These are phyloP conservation scores for Cetonia aurata DNA, from an alignment of 2,888 invertebrate genomes.

Conservation along the genomic window DNA sequence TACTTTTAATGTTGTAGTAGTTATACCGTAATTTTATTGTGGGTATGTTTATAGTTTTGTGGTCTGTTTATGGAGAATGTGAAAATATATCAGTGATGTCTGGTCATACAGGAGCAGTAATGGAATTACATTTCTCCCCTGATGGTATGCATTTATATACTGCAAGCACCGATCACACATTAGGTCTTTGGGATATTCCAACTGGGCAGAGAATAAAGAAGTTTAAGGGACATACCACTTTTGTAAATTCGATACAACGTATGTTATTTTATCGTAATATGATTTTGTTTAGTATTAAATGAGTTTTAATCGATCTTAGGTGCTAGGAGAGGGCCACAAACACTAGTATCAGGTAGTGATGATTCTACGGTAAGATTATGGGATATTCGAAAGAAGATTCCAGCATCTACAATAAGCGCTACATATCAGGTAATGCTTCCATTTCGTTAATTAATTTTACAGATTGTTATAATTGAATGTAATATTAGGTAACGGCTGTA, in stretches of 20 bases:
- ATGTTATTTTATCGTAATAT: slow-evolving; percentile 37
- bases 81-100: slow-evolving; percentile 94
- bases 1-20: neutral
- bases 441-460: slow-evolving; percentile 25
- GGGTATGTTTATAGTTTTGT: slow-evolving; percentile 76
- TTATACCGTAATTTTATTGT: slow-evolving; percentile 6
- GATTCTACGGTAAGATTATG: slow-evolving; percentile 93
- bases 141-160: slow-evolving; percentile 89
- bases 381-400: slow-evolving; percentile 92
- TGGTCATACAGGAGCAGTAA: slow-evolving; percentile 95
- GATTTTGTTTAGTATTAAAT: slow-evolving; percentile 12
- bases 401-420: slow-evolving; percentile 79
- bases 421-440: slow-evolving; percentile 73
- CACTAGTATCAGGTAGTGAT: slow-evolving; percentile 94
- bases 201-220: slow-evolving; percentile 91
- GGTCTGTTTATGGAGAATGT: slow-evolving; percentile 98
- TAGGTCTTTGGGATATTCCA: slow-evolving; percentile 95
- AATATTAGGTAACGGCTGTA: slow-evolving; percentile 78
- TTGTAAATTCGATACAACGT: slow-evolving; percentile 80
- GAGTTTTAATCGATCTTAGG: slow-evolving; percentile 60
- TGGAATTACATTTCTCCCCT: slow-evolving; percentile 91
- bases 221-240: slow-evolving; percentile 84
- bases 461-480: slow-evolving; percentile 21
- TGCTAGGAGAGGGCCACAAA: slow-evolving; percentile 89
- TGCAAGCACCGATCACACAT: slow-evolving; percentile 93